Base-by-base conservation (phyloP, 2,888 invertebrate genomes). In the Cheilosia vulpina region DNA sequence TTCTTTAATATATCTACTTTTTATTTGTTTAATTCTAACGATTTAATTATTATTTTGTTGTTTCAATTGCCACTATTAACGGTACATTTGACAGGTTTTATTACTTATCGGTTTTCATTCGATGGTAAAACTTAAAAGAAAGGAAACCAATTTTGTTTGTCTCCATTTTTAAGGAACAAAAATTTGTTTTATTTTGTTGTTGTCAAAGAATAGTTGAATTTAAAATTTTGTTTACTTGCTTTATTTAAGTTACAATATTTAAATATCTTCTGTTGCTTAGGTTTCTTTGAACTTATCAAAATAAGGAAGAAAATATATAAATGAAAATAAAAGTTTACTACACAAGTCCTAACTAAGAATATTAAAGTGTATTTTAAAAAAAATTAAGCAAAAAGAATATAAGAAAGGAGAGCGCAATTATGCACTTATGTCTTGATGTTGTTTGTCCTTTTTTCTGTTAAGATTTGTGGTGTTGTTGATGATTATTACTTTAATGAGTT, bases 51-150 rank as follows among this genome's bases (percentile, higher is more conserved):
- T 50, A 24, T 78, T 73, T 63, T 68, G 55, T 78, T 31, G 38
- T 58, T 60, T 84, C 84, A 84, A 84, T 84, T 84, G 84, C 75
- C 84, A 80, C 84, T 84, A 84, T 79, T 84, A 84, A 84, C 84
- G 80, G 80, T 83, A 83, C 83, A 84, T 84, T 71, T 85, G 80
- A 81, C 62, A 76, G 58, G 34, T 80, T 84, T 76, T 66, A 57
- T 47, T 55, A 15, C 55, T 68, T 81, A 60, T 52, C 34, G 13
- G 13, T 52, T 66, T 62, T 57, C 43, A 57, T 15, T 47, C 53
- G 60, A 75, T 53, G 55, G 50, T 69, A 53, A 71, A 84, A 79
- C 78, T 79, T 68, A 79, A 65, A 58, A 50, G 63, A 31, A 38
- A 55, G 27, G 60, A 41, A 38, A 21, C 6, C 13, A 13, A 13